Evolutionary conservation across 2,113 vertebrate genomes (phyloP).

Genomic region (Zosterops borbonicus): DNA sequence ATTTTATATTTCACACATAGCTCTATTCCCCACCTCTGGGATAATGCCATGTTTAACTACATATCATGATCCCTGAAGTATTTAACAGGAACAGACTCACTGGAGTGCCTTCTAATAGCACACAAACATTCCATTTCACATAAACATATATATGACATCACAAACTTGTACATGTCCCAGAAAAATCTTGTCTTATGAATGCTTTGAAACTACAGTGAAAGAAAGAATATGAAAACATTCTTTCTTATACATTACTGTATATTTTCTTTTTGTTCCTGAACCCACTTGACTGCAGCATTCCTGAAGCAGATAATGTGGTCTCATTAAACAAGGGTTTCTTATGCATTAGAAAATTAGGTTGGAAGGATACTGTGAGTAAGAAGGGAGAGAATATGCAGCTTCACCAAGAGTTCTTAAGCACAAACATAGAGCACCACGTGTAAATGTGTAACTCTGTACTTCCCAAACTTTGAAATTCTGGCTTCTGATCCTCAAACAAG

Average conservation of each 20-base stretch:
- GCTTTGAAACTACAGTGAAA: not conserved
- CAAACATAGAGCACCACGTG: not conserved
- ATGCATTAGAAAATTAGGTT: not conserved
- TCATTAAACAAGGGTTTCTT: not conserved
- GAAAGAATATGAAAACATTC: not conserved
- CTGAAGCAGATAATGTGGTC: not conserved
- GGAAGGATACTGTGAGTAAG: not conserved
- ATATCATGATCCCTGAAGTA: not conserved
- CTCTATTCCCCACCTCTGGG: not conserved
- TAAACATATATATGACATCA: not conserved
- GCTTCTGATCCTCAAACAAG: not conserved
- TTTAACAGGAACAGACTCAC: not conserved
- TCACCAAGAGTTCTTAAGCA: not conserved
- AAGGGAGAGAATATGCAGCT: not conserved
- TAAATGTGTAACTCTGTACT: not conserved
- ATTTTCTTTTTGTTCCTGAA: not conserved
- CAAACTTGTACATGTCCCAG: not conserved
- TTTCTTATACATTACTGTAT: not conserved
- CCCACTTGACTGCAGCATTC: not conserved
- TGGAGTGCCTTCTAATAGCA: not conserved
- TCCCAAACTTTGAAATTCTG: not conserved
- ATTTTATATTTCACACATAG: not conserved
- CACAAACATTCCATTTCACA: not conserved
- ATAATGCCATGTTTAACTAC: not conserved
- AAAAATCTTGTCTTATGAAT: not conserved